Base-by-base conservation (phyloP, 2,888 invertebrate genomes). In the Coenonympha arcania region DNA sequence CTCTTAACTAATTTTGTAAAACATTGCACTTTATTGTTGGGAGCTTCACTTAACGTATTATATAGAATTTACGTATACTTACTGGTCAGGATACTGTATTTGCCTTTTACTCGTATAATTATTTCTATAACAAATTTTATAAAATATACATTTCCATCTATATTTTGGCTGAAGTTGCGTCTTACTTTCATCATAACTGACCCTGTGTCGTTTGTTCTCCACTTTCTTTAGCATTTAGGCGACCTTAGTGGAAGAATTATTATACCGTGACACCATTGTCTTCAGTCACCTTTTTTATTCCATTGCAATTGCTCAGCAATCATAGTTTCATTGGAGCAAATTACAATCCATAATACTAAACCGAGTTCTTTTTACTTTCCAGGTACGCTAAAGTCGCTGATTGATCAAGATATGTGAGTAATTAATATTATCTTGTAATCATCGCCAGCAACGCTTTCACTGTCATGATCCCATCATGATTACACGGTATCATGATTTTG, bases 331-430 rank as follows among this genome's bases (percentile, higher is more conserved):
- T 50, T 50, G 31, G 16, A 42, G 34, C 24, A 9, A 43, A 26
- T 45, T 46, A 28, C 26, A 44, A 52, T 40, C 33, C 43, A 43
- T 43, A 57, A 42, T 30, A 56, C 45, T 53, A 28, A 55, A 50
- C 36, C n/a, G 22, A 37, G 33, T 57, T 31, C 44, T 22, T 54
- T 50, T 56, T 54, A 54, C 24, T 54, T 57, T 59, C 49, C 61
- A 61, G 61, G 61, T 61, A 61, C 30, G 58, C 49, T 49, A 31
- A 39, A 46, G 52, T 37, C 34, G 46, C 39, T 42, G 39, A 39
- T 47, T 37, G 33, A 52, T 51, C 18, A 16, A 48, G 31, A 20
- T 31, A 52, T 30, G 52, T 55, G 36, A 52, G 50, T 52, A 33
- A 28, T 20, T 26, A 33, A 46, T 36, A 20, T 22, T 26, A 49